phyloP scores from a whole-genome alignment of 1,140 invertebrate genomes.

The Pseudomyrmex concolor region DNA sequence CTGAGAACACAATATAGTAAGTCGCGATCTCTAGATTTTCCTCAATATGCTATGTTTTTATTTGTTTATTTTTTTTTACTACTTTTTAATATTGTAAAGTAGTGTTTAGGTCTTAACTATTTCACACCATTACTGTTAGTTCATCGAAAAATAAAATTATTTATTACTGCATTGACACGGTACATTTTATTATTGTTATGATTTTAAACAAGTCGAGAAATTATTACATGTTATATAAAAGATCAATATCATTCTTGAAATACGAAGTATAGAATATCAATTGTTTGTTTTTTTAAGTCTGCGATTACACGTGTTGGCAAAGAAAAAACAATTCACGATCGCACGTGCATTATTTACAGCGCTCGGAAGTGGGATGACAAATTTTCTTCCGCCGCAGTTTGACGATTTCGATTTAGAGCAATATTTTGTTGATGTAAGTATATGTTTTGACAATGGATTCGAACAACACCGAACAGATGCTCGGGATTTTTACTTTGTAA shows the following conservation, averaged over 20 bases:
- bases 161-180: too few species aligned
- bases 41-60: background rate
- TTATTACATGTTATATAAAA: too few species aligned
- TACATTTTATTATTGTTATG: too few species aligned
- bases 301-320: background rate
- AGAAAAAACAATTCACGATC: background rate
- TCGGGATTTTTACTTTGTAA: conserved; percentile 58
- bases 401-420: conserved; percentile 79
- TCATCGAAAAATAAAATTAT: too few species aligned
- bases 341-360: conserved; percentile 67
- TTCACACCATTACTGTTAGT: too few species aligned
- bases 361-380: conserved; percentile 68
- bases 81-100: background rate
- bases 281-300: background rate
- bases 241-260: too few species aligned
- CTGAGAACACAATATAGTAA: conserved; percentile 88
- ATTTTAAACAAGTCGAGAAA: too few species aligned
- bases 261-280: too few species aligned
- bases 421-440: conserved; percentile 80
- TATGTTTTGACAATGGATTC: background rate
- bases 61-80: background rate
- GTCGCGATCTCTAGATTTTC: conserved; percentile 61
- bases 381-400: conserved; percentile 75
- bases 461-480: background rate
- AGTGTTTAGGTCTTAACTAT: too few species aligned